phyloP scores from a whole-genome alignment of 2,888 invertebrate species.

The Nymphalis polychloros region DNA sequence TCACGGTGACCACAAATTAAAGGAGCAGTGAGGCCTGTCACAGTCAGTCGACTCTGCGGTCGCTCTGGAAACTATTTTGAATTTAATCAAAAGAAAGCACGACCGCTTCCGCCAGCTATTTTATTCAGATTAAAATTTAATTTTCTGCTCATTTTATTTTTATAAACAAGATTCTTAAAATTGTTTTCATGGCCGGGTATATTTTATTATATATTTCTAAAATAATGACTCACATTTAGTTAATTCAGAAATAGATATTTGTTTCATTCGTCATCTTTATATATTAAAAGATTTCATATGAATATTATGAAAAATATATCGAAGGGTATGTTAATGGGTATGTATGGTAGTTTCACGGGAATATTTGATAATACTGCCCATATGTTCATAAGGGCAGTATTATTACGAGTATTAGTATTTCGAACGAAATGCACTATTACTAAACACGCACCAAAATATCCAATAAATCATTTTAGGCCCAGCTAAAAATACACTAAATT shows the following conservation, averaged over 20 bases:
- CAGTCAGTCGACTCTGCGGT: conserved; percentile 33
- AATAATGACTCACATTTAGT: too few species aligned
- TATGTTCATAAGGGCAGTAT: conserved; percentile 16
- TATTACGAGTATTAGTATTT: too few species aligned
- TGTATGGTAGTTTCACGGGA: too few species aligned
- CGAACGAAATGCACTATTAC: not conserved
- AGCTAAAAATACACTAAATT: conserved; percentile 55
- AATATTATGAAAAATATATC: too few species aligned
- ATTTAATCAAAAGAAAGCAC: conserved; percentile 33
- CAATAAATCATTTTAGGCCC: conserved; percentile 51
- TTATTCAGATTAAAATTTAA: conserved; percentile 20
- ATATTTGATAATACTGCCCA: conserved; percentile 26
- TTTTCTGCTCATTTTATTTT: conserved; percentile 2
- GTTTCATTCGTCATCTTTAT: too few species aligned
- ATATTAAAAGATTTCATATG: too few species aligned
- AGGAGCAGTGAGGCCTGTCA: conserved; percentile 34
- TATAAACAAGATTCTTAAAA: not conserved
- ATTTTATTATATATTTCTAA: too few species aligned
- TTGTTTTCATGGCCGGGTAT: not conserved
- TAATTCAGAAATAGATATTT: too few species aligned
- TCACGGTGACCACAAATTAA: conserved; percentile 40
- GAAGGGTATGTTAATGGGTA: too few species aligned
- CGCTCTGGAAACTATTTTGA: conserved; percentile 28
- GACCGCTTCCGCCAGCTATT: conserved; percentile 18
- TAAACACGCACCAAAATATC: conserved; percentile 38